Evolutionary conservation across 2,888 invertebrate genomes (phyloP).

Genomic region (Macrosoma leucophasiata): DNA sequence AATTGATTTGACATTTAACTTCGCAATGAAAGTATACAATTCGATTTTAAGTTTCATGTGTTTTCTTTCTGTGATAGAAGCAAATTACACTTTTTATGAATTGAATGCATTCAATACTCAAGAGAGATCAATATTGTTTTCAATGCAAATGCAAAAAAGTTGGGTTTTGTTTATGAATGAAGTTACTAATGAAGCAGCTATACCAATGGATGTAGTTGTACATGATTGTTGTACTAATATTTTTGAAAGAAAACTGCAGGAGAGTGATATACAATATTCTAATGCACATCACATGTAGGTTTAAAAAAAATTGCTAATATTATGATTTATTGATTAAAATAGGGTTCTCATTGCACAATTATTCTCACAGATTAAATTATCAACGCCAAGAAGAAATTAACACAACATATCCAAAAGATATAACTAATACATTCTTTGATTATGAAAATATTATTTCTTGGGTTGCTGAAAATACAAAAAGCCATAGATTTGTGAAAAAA

Average conservation of each 20-base stretch:
- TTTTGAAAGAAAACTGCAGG: constrained; percentile 40
- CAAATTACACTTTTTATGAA: constrained; percentile 40
- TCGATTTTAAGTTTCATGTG: too few relatives aligned
- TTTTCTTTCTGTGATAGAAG: constrained; percentile 4
- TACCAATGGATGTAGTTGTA: constrained; percentile 50
- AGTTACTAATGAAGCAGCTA: constrained; percentile 53
- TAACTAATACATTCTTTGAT: constrained; percentile 29
- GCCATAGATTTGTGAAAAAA: constrained; percentile 32
- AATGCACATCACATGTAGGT: too few relatives aligned
- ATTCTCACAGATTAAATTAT: too few relatives aligned
- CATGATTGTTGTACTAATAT: constrained; percentile 24
- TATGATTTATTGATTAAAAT: too few relatives aligned
- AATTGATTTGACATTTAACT: too few relatives aligned
- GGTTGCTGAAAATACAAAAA: constrained; percentile 32
- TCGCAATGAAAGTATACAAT: too few relatives aligned
- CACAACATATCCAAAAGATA: constrained; percentile 1
- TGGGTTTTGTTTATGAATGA: constrained; percentile 46
- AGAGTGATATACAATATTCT: constrained; percentile 41
- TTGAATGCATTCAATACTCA: constrained; percentile 49
- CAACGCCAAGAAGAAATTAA: too few relatives aligned
- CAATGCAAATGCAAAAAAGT: constrained; percentile 32
- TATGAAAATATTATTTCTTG: constrained; percentile 37
- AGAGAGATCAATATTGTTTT: constrained; percentile 46
- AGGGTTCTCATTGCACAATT: too few relatives aligned
- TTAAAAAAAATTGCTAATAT: too few relatives aligned